Conservation (phyloP, 2,888 invertebrate genomes). For the Orgyia antiqua region DNA sequence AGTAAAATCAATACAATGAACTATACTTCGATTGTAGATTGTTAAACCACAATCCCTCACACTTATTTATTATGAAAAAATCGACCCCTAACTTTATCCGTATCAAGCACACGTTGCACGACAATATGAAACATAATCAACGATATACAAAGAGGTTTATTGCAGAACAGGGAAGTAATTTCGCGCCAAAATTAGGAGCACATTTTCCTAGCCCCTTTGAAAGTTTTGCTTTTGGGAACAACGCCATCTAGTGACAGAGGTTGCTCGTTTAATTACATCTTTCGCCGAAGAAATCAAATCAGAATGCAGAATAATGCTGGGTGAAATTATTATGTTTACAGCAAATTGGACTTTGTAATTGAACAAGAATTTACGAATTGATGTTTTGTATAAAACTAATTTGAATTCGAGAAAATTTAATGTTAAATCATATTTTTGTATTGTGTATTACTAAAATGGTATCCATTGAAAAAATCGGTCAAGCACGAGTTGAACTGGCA, state of each 20-base stretch:
- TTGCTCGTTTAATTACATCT: constrained; percentile 66
- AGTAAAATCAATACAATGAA: constrained; percentile 42
- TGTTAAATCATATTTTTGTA: too few relatives aligned
- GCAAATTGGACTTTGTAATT: constrained; percentile 17
- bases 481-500: too few relatives aligned
- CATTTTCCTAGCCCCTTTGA: constrained; percentile 40
- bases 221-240: constrained; percentile 14
- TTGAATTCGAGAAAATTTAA: too few relatives aligned
- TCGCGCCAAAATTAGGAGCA: constrained; percentile 47
- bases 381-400: too few relatives aligned
- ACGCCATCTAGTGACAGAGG: constrained; percentile 55
- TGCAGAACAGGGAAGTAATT: constrained; percentile 21
- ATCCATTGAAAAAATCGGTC: too few relatives aligned
- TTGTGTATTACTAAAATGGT: too few relatives aligned
- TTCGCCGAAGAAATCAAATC: constrained; percentile 49
- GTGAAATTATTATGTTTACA: constrained; percentile 45
- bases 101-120: constrained; percentile 13
- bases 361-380: too few relatives aligned
- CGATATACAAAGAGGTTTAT: constrained; percentile 30
- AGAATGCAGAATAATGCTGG: constrained; percentile 41
- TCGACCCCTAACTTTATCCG: constrained; percentile 49
- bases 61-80: constrained; percentile 60
- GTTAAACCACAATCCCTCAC: constrained; percentile 59
- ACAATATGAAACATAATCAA: constrained; percentile 27
- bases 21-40: constrained; percentile 53